Percentiles rank a stretch among this genome's conserved stretches.
phyloP scores from a whole-genome alignment of 2,888 invertebrate genomes.

The Monochamus alternatus region DNA sequence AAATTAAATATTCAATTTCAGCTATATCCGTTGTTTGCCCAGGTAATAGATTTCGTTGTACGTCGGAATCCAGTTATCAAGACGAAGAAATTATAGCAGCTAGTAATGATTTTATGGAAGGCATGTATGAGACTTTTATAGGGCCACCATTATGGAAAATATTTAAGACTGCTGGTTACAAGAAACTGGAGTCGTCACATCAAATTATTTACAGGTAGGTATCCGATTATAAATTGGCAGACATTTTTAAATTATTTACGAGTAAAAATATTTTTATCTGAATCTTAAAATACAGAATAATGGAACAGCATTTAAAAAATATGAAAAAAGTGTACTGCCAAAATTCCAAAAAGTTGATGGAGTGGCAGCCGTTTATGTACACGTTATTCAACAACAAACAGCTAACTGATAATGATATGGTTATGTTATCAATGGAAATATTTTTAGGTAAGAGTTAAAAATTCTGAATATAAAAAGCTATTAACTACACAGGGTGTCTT shows the following conservation, averaged over 20 bases:
- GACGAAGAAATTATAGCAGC: conserved; percentile 69
- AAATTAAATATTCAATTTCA: conserved; percentile 49
- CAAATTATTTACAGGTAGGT: conserved; percentile 68
- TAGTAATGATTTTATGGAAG: conserved; percentile 71
- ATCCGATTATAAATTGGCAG: background rate
- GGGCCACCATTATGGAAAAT: conserved; percentile 72
- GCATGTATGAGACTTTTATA: conserved; percentile 71
- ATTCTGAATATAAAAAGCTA: background rate
- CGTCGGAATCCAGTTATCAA: conserved; percentile 60
- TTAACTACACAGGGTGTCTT: too few species aligned
- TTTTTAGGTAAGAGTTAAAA: conserved; percentile 66
- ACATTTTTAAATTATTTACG: too few species aligned
- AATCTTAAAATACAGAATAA: conserved; percentile 52
- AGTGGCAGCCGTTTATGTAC: conserved; percentile 64
- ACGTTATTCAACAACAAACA: conserved; percentile 67
- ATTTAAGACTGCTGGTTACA: conserved; percentile 72
- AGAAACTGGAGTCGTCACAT: conserved; percentile 71
- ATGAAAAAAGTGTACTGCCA: conserved; percentile 47
- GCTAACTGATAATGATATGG: conserved; percentile 70
- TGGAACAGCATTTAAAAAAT: conserved; percentile 55
- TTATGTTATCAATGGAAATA: conserved; percentile 73
- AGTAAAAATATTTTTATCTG: background rate
- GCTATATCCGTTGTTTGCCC: conserved; percentile 74
- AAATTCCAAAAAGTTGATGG: conserved; percentile 52
- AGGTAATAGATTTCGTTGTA: conserved; percentile 71